Base-by-base conservation (phyloP, 2,797 vertebrate species). In the Coccyzus lansbergi region DNA sequence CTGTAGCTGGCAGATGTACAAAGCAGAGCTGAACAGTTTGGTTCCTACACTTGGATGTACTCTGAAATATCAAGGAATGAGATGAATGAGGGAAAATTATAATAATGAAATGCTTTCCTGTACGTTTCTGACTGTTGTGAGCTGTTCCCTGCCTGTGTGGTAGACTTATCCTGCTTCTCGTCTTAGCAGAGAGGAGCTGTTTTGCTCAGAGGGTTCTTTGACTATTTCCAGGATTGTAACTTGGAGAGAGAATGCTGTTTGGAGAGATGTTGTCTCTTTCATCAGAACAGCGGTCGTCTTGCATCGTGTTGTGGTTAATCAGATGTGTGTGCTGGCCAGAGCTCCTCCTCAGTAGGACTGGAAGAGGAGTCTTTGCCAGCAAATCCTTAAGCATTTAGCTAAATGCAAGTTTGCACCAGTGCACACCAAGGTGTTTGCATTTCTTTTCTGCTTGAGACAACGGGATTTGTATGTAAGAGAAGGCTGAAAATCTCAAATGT, bases 1-100 rank as follows among this genome's bases (percentile, higher is more conserved):
- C 70, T 86, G 63, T 75, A 88, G 78, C 88, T 94, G 92, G 88
- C 92, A 83, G 77, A 60, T 38, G 70, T 49, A 86, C 67, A 42
- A 34, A 62, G 40, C 28, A 12, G 69, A 70, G 77, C 70, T 79
- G 72, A 94, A 55, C 82, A 62, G 28, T 91, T 76, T 79, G 90
- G 52, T 84, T 86, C 6, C 63, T 82, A 69, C 56, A 38, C 81
- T 64, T 86, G 83, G 74, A 88, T 26, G 7, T 86, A 9, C 81
- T 83, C 80, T 3, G 36, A 80, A 77, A 88, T 77, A 58, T 56
- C 75, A 86, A 44, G 33, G 77, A 85, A 76, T 64, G 49, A 84
- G 42, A 72, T 38, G 71, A 88, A 89, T 82, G 74, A 79, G 71
- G 70, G 70, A 82, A 86, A 83, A 71, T 31, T 16, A 59, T 58